Evolutionary conservation across 2,797 vertebrate species (phyloP), one percentile per base, ranked within the genome.

Genomic region (Gallinago nigripennis): DNA sequence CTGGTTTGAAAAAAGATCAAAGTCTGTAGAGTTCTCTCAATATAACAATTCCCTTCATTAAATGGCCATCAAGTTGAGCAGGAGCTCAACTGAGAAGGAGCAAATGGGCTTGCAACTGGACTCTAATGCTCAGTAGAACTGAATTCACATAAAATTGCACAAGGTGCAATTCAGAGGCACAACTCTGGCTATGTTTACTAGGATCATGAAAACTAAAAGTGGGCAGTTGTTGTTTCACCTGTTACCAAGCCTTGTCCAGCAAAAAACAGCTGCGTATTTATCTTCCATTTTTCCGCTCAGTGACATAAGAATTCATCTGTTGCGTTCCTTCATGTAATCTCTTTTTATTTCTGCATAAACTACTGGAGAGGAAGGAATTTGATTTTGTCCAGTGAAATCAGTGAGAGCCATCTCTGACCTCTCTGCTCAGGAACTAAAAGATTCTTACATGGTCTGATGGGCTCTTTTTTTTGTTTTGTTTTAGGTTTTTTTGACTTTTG

Each of bases 141-240:
- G 35, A 68, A 69, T 63, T 68, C 12, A 75, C n/a, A 72, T 68
- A 37, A 61, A 86, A 81, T 43, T 76, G 31, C 18, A 72, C 12
- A 77, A 37, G 18, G 33, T 2, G 24, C 48, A 72, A 27, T 43
- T 90, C 8, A 53, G 35, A 78, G 25, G 37, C 31, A 91, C 35
- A 88, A 90, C 79, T 87, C 58, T 60, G 21, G 73, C 63, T 91
- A 2, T 60, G 43, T 78, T 68, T 86, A 51, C 31, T 19, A 64
- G 66, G 21, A 71, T 63, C 8, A 57, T 14, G 33, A 60, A 71
- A 78, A 48, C 45, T 60, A 35, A 18, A 88, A 78, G 35, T 1
- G 11, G 58, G 77, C 79, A 91, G 82, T 45, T 96, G 93, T 27
- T 78, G 28, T 58, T 90, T 73, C 93, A 97, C 83, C 94, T 96